phyloP scores from a whole-genome alignment of 2,888 invertebrate genomes.

The Spodoptera exigua region DNA sequence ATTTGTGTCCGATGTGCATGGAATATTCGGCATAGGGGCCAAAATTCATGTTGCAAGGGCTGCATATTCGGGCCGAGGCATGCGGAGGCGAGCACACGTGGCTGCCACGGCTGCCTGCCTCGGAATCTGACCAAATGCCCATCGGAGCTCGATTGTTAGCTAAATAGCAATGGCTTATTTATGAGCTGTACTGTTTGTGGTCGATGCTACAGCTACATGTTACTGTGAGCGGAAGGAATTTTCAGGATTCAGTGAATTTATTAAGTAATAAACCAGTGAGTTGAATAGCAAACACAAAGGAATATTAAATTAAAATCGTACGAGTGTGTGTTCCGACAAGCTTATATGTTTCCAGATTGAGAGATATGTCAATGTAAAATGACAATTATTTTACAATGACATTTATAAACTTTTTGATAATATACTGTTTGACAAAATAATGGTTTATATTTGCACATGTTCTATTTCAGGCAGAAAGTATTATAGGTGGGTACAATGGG shows the following conservation, averaged over 20 bases:
- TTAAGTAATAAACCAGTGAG: slow-evolving; percentile 45
- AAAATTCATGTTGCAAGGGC: slow-evolving; percentile 82
- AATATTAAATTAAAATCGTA: slow-evolving; percentile 27
- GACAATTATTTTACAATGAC: too few species aligned
- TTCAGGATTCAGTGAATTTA: slow-evolving; percentile 54
- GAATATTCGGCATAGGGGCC: slow-evolving; percentile 86
- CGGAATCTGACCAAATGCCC: slow-evolving; percentile 89
- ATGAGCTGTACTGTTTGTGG: slow-evolving; percentile 73
- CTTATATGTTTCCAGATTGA: neutral
- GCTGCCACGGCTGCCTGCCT: slow-evolving; percentile 81
- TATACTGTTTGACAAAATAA: too few species aligned
- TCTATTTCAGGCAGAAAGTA: slow-evolving; percentile 6
- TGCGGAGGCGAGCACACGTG: slow-evolving; percentile 86
- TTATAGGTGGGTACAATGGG: slow-evolving; percentile 15
- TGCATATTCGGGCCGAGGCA: slow-evolving; percentile 85
- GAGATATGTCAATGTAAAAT: neutral
- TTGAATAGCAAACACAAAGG: slow-evolving; percentile 47
- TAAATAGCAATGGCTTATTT: slow-evolving; percentile 86
- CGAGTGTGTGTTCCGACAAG: neutral
- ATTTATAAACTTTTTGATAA: too few species aligned
- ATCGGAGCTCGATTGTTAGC: slow-evolving; percentile 84
- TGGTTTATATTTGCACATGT: slow-evolving; percentile 1
- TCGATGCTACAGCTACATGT: slow-evolving; percentile 65
- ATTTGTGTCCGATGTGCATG: slow-evolving; percentile 79
- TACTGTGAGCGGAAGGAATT: slow-evolving; percentile 66